Evolutionary conservation across 1,140 invertebrate species (phyloP), one percentile per base, ranked within the genome.

Genomic region (Drosophila auraria): DNA sequence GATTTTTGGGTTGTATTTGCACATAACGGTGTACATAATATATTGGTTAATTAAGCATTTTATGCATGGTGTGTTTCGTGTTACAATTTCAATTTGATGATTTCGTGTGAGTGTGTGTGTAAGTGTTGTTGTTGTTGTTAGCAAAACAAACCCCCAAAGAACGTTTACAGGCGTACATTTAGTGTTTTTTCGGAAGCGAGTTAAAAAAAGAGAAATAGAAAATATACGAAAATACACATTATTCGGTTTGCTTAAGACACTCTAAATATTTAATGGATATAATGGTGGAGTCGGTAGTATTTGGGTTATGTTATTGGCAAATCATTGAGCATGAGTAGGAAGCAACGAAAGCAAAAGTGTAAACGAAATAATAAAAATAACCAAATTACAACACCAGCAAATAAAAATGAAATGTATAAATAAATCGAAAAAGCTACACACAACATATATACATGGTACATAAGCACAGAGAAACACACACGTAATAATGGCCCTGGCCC

Each of bases 131-230:
- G 47, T 72, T 51, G 66, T 72, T 58, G 86, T 89, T 89, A 89
- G 86, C 86, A 90, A 89, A 89, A 82, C 74, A 89, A 90, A 89
- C 84, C 84, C 84, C 84, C 84, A 84, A 75, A 79, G 63, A 86
- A 89, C 78, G 82, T 84, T 84, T 90, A 89, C 76, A 80, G 83
- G 76, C 80, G 76, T 87, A 87, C 80, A 84, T 87, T 78, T 75
- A 78, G 59, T 81, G 61, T 87, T 66, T 82, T 70, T 83, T 86
- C 62, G 25, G 81, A 87, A 87, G 84, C 84, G 78, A 90, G 86
- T 89, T 82, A 89, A 89, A 89, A 89, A 87, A 87, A 83, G 86
- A 90, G 86, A 90, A 87, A 90, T 90, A 90, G 86, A 90, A 89
- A 89, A 90, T 89, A 87, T 87, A 89, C 70, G 82, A 82, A 89